Evolutionary conservation across 2,888 invertebrate species (phyloP).

Genomic region (Harmothoe impar): DNA sequence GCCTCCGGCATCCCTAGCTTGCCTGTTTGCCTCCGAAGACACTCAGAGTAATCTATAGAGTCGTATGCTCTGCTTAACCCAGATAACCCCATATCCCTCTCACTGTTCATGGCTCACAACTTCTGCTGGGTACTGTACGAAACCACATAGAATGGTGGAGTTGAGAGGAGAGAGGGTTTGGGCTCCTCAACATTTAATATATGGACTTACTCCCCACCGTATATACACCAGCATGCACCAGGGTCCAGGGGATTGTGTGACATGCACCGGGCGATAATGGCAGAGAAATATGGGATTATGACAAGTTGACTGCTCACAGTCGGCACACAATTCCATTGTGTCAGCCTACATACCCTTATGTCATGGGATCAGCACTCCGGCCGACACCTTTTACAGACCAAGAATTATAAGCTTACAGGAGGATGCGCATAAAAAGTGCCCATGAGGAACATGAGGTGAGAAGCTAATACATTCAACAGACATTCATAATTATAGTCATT

Average conservation of each 20-base stretch:
- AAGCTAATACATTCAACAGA: too few species aligned
- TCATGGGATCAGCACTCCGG: neutral
- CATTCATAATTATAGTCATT: too few species aligned
- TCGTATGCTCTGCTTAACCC: too few species aligned
- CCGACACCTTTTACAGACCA: neutral
- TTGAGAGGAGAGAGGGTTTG: neutral
- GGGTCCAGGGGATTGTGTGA: neutral
- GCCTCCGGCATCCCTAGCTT: too few species aligned
- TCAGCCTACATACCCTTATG: neutral
- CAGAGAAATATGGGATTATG: neutral
- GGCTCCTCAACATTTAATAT: neutral
- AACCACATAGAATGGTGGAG: neutral
- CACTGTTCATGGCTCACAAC: neutral
- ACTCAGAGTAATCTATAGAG: too few species aligned
- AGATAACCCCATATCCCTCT: too few species aligned
- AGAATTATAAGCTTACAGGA: too few species aligned
- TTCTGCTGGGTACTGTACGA: neutral
- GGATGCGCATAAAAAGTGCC: too few species aligned
- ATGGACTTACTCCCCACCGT: neutral
- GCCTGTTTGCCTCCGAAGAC: too few species aligned
- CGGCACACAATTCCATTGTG: neutral
- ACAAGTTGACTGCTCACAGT: neutral
- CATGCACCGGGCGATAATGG: neutral
- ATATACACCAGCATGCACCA: neutral
- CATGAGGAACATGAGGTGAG: neutral